Conservation (phyloP, 2,797 vertebrate genomes). For the Crax fasciolata region DNA sequence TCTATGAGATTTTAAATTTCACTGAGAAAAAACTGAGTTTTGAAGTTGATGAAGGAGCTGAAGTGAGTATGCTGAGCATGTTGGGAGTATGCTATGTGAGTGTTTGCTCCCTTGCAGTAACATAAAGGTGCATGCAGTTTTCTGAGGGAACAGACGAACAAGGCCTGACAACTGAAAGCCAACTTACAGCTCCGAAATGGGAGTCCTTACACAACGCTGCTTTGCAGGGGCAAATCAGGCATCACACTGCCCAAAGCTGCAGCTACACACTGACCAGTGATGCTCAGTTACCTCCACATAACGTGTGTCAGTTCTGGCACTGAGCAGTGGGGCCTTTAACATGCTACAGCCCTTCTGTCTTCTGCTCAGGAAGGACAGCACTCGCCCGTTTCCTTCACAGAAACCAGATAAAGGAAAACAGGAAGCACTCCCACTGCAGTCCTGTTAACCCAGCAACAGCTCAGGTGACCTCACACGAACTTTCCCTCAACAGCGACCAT, state of each 20-base stretch:
- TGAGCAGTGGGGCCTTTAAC: not conserved
- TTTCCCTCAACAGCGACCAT: not conserved
- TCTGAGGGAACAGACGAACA: not conserved
- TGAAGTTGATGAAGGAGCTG: not conserved
- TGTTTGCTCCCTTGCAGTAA: not conserved
- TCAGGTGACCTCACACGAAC: slow-evolving; percentile 37
- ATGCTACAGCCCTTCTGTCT: not conserved
- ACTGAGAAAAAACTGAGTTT: not conserved
- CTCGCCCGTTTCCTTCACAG: not conserved
- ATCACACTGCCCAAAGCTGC: not conserved
- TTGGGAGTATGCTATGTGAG: not conserved
- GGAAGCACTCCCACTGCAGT: not conserved
- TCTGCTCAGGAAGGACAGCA: not conserved
- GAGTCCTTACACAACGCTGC: not conserved
- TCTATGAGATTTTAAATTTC: too few relatives aligned
- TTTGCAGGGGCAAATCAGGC: not conserved
- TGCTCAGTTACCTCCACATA: not conserved
- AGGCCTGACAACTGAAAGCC: not conserved
- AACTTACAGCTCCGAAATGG: not conserved
- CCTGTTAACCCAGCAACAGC: slow-evolving; percentile 18
- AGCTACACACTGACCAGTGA: fast-evolving
- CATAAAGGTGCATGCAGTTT: not conserved
- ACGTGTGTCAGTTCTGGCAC: not conserved
- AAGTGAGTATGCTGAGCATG: not conserved
- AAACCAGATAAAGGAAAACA: not conserved